Conservation (phyloP, 1,140 invertebrate genomes). For the Drosophila equinoxialis region DNA sequence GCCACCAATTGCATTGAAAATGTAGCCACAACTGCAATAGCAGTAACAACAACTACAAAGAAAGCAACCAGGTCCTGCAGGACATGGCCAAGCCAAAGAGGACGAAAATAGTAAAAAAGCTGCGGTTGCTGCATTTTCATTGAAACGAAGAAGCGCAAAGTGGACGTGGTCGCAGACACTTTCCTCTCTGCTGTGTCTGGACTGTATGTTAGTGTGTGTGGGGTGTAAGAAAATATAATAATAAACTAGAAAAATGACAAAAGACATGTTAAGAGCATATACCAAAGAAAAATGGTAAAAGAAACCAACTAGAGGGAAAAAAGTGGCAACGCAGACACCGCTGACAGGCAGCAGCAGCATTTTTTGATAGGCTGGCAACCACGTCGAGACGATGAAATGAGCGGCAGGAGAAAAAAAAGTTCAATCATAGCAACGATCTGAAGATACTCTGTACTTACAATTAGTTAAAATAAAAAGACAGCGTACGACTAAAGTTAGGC, state of each 20-base stretch:
- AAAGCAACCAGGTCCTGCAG: slow-evolving; percentile 49
- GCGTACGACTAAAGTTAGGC: no score
- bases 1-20: slow-evolving; percentile 57
- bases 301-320: slow-evolving; percentile 23
- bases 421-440: background rate
- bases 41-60: slow-evolving; percentile 38
- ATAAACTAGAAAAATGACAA: slow-evolving; percentile 69
- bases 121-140: slow-evolving; percentile 66
- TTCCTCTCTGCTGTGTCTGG: background rate
- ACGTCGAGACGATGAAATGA: slow-evolving; percentile 2
- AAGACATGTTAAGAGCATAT: slow-evolving; percentile 64
- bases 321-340: slow-evolving; percentile 31
- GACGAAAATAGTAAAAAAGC: slow-evolving; percentile 38
- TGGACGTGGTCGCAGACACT: slow-evolving; percentile 36
- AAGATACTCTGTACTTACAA: background rate
- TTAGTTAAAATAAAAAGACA: background rate
- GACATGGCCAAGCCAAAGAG: slow-evolving; percentile 34
- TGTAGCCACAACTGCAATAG: slow-evolving; percentile 47
- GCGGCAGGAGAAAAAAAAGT: background rate
- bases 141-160: slow-evolving; percentile 50
- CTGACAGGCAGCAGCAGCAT: slow-evolving; percentile 48
- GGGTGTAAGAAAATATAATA: slow-evolving; percentile 59
- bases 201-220: slow-evolving; percentile 20
- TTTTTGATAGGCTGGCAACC: slow-evolving; percentile 43
- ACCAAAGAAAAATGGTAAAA: background rate